Evolutionary conservation across 1,140 invertebrate species (phyloP).

Genomic region (Holotrichia oblita): DNA sequence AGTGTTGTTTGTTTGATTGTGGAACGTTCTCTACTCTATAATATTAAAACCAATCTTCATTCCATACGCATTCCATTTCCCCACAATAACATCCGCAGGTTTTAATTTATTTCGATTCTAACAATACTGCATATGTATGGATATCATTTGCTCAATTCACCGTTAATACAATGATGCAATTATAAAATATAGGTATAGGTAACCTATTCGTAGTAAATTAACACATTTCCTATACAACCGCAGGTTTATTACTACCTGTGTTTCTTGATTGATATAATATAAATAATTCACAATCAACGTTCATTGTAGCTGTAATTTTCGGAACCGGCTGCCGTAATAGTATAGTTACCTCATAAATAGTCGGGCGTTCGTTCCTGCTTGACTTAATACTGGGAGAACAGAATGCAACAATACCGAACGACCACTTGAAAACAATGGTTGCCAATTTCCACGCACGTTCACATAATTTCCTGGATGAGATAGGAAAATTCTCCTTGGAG

Average conservation of each 20-base stretch:
- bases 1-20: too few species aligned
- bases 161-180: constrained; percentile 5
- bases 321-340: background rate
- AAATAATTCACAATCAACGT: constrained; percentile 29
- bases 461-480: constrained; percentile 27
- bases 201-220: constrained; percentile 1
- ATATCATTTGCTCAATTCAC: constrained; percentile 5
- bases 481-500: constrained; percentile 19
- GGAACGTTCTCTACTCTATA: too few species aligned
- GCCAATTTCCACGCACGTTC: constrained; percentile 12
- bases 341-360: constrained; percentile 13
- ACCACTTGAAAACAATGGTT: constrained; percentile 23
- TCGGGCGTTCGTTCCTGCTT: background rate
- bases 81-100: too few species aligned
- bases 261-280: background rate
- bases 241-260: background rate
- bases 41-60: too few species aligned
- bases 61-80: too few species aligned
- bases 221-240: background rate
- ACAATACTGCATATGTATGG: background rate
- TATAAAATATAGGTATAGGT: too few species aligned
- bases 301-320: constrained; percentile 23
- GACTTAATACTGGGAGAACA: background rate
- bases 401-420: background rate
- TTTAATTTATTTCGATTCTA: too few species aligned